A percentile compares a stretch with the other conserved stretches of the same genome.
Conservation (phyloP, 2,888 invertebrate species). For the Atethmia centrago region DNA sequence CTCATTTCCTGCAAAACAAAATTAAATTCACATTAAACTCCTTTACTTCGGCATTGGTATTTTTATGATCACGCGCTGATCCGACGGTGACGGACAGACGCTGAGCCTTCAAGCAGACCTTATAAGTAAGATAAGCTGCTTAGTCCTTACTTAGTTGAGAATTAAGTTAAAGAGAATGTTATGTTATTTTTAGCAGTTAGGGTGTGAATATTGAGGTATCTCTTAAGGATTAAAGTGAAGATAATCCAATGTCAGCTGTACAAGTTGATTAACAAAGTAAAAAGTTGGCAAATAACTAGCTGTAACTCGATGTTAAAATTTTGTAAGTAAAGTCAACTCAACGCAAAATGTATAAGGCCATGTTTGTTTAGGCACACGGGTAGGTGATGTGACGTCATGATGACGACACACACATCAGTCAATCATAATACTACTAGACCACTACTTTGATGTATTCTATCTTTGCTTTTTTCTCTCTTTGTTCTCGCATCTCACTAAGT, state of each 20-base stretch:
- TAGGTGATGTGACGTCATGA: no score
- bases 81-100: conserved; percentile 28
- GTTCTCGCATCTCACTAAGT: not conserved
- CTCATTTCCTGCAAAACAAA: conserved; percentile 22
- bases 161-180: not conserved
- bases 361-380: not conserved
- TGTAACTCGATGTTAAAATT: not conserved
- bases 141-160: conserved; percentile 12
- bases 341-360: not conserved
- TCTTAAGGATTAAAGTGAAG: not conserved
- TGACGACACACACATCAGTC: not conserved
- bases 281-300: not conserved
- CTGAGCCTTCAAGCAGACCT: conserved; percentile 26
- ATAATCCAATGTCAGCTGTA: not conserved
- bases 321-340: not conserved
- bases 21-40: conserved; percentile 22
- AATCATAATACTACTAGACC: not conserved
- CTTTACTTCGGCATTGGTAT: not conserved
- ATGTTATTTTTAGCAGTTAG: conserved; percentile 30
- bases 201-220: conserved; percentile 15
- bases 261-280: not conserved
- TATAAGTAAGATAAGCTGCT: conserved; percentile 31
- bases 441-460: no score
- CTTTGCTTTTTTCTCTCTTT: no score
- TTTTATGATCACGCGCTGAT: conserved; percentile 24